These are phyloP conservation scores for Zoroaster sp. DNA, from an alignment of 53 echinoderm and acorn worm species.

Conservation along the genomic window DNA sequence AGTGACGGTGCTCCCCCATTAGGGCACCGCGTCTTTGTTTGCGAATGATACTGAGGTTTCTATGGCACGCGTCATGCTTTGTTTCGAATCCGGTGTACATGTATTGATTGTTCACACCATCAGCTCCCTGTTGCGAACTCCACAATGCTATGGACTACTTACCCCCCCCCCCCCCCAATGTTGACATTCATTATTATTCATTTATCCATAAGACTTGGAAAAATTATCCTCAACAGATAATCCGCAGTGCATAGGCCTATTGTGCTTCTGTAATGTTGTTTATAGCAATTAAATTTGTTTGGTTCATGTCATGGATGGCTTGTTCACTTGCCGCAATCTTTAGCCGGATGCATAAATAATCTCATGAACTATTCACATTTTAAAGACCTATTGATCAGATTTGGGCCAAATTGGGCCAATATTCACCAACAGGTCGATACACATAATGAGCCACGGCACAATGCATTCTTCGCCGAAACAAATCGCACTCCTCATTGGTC, in stretches of 20 bases:
- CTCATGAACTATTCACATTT: background rate
- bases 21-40: background rate
- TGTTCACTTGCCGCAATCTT: background rate
- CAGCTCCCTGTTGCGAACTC: background rate
- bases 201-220: background rate
- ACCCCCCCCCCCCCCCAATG: background rate
- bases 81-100: background rate
- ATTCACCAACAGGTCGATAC: background rate
- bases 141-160: background rate
- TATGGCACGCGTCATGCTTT: conserved; percentile 31
- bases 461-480: background rate
- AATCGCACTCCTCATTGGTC: conserved; percentile 19
- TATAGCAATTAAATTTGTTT: background rate
- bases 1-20: background rate
- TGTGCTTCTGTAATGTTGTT: background rate
- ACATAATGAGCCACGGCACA: background rate
- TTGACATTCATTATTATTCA: background rate
- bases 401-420: background rate
- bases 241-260: background rate
- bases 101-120: background rate
- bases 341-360: background rate
- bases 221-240: background rate
- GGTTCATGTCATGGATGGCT: background rate
- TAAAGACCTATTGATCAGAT: background rate
- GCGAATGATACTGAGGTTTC: too few species aligned